phyloP scores from a whole-genome alignment of 2,888 invertebrate genomes.

The Coenonympha glycerion region DNA sequence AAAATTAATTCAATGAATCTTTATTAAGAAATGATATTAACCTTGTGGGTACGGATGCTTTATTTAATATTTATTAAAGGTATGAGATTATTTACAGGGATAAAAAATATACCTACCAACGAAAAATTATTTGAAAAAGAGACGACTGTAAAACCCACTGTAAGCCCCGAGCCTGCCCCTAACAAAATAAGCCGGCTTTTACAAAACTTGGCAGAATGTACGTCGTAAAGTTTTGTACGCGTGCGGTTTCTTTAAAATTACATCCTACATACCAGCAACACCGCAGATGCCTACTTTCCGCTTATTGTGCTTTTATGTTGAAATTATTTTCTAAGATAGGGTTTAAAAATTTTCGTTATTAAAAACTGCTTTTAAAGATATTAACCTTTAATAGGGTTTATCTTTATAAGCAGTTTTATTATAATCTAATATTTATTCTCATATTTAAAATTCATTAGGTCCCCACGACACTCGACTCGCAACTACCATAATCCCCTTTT shows the following conservation, averaged over 20 bases:
- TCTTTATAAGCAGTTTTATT: too few species aligned
- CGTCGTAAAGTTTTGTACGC: constrained; percentile 1
- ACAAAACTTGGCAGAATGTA: constrained; percentile 1
- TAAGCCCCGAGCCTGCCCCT: background rate
- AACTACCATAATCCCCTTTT: too few species aligned
- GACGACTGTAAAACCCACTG: background rate
- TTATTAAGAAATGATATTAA: too few species aligned
- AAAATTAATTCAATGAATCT: too few species aligned
- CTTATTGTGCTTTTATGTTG: background rate
- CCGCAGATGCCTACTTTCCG: background rate
- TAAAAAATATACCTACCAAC: background rate
- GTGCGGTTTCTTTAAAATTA: background rate
- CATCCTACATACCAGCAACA: background rate
- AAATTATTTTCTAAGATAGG: background rate
- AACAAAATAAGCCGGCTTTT: constrained; percentile 7
- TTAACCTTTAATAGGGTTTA: too few species aligned
- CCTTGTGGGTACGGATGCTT: too few species aligned
- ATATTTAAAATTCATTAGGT: too few species aligned
- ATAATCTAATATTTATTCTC: too few species aligned
- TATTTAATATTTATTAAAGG: too few species aligned
- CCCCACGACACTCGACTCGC: too few species aligned
- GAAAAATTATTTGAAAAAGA: background rate
- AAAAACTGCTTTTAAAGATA: too few species aligned
- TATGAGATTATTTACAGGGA: too few species aligned
- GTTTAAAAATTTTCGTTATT: background rate